These are phyloP conservation scores for Chaetura pelagica DNA, from an alignment of 2,113 vertebrate species.

Conservation along the genomic window DNA sequence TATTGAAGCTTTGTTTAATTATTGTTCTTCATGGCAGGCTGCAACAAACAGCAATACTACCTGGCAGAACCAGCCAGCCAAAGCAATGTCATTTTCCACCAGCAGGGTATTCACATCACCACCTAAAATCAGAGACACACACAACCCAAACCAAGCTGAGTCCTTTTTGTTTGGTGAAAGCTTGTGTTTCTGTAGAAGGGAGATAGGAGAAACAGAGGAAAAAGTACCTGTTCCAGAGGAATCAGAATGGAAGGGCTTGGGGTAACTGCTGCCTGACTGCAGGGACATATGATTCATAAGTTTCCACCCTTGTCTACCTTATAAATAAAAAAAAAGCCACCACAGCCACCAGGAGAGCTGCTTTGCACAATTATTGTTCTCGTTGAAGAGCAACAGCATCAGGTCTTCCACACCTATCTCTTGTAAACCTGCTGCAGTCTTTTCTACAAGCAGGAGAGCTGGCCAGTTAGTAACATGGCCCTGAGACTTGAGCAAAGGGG, in stretches of 20 bases:
- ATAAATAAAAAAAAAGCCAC: background rate
- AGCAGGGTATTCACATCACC: background rate
- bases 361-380: background rate
- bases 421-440: background rate
- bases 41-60: background rate
- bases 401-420: background rate
- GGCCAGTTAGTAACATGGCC: accelerated
- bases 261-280: background rate
- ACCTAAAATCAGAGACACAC: background rate
- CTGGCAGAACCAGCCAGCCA: background rate
- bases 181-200: background rate
- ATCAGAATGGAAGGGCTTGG: background rate
- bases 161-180: background rate
- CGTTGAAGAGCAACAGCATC: background rate
- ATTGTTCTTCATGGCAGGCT: background rate
- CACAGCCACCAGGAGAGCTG: background rate
- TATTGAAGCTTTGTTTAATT: background rate
- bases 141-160: background rate
- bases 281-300: background rate
- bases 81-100: background rate
- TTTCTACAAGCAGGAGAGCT: background rate
- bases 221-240: background rate
- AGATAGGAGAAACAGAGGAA: background rate
- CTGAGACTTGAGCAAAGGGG: background rate
- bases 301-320: background rate